Base-by-base conservation (phyloP, 1,140 invertebrate genomes). In the Drosophila dunni region DNA sequence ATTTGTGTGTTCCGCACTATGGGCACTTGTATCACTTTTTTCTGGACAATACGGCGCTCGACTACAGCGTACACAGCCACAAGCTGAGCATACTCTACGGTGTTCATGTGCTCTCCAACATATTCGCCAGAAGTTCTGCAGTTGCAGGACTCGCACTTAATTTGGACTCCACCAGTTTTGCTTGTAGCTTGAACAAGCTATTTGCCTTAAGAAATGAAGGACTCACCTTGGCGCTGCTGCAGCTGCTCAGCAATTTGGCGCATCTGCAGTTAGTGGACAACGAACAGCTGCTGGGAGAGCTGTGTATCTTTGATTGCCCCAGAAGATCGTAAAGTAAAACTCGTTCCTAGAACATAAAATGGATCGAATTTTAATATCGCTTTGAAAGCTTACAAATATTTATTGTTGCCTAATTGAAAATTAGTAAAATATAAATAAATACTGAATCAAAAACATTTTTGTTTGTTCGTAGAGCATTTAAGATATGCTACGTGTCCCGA, bases 21-120 rank as follows among this genome's bases (percentile, higher is more conserved):
- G 57, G 75, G 7, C 50, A 64, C 15, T 44, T 88, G 17, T 33
- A 63, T 0, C 17, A 62, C 2, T 83, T 72, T 33, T 79, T 82
- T 15, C 1, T 54, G 9, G 34, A 20, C 15, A 50, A 13, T 11
- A 3, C 57, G 0, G n/a, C n/a, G 2, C 15, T 40, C 1, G 54
- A 63, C 42, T 38, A 56, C 4, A 11, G 10, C 44, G 15, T 11
- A 6, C 5, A 24, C 3, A 7, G 46, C 0, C 42, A 69, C 2
- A 54, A 56, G 1, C 7, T 88, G 10, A 40, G 44, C n/a, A 17
- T 78, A 0, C n/a, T 73, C 1, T 91, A 89, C 54, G 70, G 74
- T 6, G 48, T 91, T 1, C 81, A 81, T 0, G 62, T 91, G 2
- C 33, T 91, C 4, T 24, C 67, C n/a, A 91, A 91, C 64, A 9